Percentiles rank a stretch among this genome's conserved stretches.
Evolutionary conservation across 2,113 vertebrate species (phyloP).

Genomic region (Cyprinodon brontotheroides): DNA sequence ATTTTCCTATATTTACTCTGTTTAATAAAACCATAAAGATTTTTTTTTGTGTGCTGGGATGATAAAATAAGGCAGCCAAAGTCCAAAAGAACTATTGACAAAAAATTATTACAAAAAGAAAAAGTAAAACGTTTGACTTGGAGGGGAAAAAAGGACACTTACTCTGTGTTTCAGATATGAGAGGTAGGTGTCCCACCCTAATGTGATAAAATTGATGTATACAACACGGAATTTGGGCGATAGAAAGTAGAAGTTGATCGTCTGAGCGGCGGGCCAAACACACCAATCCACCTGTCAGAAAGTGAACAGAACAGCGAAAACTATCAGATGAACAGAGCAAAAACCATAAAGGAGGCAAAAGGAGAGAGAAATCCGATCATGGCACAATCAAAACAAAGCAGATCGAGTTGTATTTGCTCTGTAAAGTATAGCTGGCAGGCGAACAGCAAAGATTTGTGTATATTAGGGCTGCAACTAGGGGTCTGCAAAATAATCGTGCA

Average conservation of each 20-base stretch:
- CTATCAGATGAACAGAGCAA: conserved; percentile 10
- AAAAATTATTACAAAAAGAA: too few relatives aligned
- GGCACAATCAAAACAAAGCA: not conserved
- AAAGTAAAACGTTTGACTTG: not conserved
- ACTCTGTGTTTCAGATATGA: conserved; percentile 93
- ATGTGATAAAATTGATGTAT: conserved; percentile 87
- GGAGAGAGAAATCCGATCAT: not conserved
- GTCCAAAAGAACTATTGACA: too few relatives aligned
- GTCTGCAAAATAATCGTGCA: too few relatives aligned
- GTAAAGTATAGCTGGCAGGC: not conserved
- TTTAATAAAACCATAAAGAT: too few relatives aligned
- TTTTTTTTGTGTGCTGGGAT: too few relatives aligned
- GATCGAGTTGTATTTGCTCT: not conserved
- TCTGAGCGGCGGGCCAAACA: conserved; percentile 88
- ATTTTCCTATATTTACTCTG: too few relatives aligned
- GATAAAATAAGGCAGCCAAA: too few relatives aligned
- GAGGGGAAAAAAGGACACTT: conserved; percentile 46
- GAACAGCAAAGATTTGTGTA: not conserved
- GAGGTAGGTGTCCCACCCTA: conserved; percentile 94
- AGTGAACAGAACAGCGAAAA: conserved; percentile 8
- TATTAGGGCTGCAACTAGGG: not conserved
- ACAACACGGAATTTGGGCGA: conserved; percentile 84
- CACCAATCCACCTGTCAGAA: conserved; percentile 85
- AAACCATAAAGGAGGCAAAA: not conserved
- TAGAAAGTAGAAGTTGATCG: conserved; percentile 92